Evolutionary conservation across 2,113 vertebrate genomes (phyloP).

Genomic region (Cinclus cinclus): DNA sequence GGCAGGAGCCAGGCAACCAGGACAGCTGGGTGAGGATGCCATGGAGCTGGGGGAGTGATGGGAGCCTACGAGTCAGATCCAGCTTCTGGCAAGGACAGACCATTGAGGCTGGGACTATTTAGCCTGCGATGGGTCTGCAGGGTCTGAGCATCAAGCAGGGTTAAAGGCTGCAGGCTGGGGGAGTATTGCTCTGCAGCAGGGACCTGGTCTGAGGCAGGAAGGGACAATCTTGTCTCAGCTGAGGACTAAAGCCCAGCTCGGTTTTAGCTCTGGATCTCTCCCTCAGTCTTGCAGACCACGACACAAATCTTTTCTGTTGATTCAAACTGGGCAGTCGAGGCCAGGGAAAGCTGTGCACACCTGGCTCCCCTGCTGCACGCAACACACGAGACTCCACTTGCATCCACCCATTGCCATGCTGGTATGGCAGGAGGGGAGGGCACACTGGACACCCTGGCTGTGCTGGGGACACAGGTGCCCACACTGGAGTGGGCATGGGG

Average conservation of each 20-base stretch:
- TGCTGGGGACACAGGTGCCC: not conserved
- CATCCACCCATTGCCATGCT: fast-evolving
- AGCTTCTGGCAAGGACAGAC: not conserved
- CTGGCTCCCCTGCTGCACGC: not conserved
- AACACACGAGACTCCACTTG: not conserved
- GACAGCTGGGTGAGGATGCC: not conserved
- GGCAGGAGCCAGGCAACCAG: not conserved
- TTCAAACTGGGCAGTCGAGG: not conserved
- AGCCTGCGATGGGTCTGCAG: not conserved
- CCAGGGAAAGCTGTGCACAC: not conserved
- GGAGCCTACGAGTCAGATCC: not conserved
- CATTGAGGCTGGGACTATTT: not conserved
- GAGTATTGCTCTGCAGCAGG: not conserved
- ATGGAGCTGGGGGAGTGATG: fast-evolving
- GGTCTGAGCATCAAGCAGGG: not conserved
- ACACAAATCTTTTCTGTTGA: not conserved
- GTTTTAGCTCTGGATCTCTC: not conserved
- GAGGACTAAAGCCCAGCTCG: not conserved
- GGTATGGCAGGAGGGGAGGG: not conserved
- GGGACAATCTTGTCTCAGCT: not conserved
- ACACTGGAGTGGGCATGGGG: fast-evolving
- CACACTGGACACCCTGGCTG: fast-evolving
- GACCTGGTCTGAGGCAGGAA: not conserved
- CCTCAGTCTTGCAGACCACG: not conserved
- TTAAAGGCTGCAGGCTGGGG: not conserved